A percentile compares a stretch with the other conserved stretches of the same genome.
Evolutionary conservation across 2,888 invertebrate genomes (phyloP).

Genomic region (Parasteatoda lunata): DNA sequence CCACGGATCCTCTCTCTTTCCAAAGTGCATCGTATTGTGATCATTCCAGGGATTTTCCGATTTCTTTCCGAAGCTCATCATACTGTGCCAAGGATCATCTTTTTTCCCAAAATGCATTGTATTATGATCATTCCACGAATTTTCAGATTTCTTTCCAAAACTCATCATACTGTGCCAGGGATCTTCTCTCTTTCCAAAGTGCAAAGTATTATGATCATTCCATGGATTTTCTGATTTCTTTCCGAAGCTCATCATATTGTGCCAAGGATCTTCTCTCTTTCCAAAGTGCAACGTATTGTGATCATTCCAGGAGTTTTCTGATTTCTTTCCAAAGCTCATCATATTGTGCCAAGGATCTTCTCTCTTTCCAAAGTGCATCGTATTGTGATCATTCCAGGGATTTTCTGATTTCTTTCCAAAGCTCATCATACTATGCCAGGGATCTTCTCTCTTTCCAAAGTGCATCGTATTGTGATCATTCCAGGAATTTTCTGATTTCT

Average conservation of each 20-base stretch:
- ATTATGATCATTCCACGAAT: constrained; percentile 1
- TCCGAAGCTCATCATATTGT: constrained; percentile 28
- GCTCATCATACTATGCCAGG: constrained; percentile 43
- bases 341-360: constrained; percentile 40
- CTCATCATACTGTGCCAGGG: constrained; percentile 2
- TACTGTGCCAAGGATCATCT: constrained; percentile 8
- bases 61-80: constrained; percentile 17
- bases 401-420: constrained; percentile 25
- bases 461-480: constrained; percentile 2
- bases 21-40: constrained; percentile 58
- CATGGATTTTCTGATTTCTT: constrained; percentile 7
- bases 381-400: constrained; percentile 27
- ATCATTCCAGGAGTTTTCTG: constrained; percentile 15
- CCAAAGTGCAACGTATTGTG: constrained; percentile 51
- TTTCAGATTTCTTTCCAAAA: background rate
- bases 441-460: constrained; percentile 28
- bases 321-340: constrained; percentile 30
- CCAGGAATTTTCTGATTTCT: constrained; percentile 22
- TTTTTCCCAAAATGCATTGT: constrained; percentile 1
- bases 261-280: constrained; percentile 32
- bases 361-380: constrained; percentile 38
- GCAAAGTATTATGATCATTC: constrained; percentile 9
- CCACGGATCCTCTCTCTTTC: constrained; percentile 33
- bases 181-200: constrained; percentile 42
- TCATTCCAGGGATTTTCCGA: constrained; percentile 16